phyloP scores from a whole-genome alignment of 2,797 vertebrate genomes.

The Petrocephalus schoutedeni region DNA sequence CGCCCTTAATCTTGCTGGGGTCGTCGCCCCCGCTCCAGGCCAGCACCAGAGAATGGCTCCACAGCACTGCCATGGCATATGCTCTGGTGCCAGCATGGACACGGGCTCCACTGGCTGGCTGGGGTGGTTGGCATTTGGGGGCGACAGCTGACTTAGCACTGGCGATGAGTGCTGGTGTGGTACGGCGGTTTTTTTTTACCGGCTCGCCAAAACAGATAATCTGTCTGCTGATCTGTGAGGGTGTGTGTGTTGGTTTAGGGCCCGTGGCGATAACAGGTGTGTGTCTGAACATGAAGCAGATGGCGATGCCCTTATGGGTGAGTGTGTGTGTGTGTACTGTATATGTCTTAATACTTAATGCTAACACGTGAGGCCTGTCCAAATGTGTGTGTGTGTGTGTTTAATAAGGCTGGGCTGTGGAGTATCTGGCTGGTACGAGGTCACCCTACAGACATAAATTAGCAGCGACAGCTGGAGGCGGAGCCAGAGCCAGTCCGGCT shows the following conservation, averaged over 20 bases:
- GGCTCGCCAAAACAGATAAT: not conserved
- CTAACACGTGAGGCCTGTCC: not conserved
- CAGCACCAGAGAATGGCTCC: not conserved
- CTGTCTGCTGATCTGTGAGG: not conserved
- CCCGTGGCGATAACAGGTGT: not conserved
- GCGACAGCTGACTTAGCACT: not conserved
- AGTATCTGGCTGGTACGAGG: constrained; percentile 46
- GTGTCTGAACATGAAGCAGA: not conserved
- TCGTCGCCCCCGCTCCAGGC: not conserved
- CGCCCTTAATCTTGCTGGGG: not conserved
- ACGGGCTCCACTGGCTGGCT: not conserved
- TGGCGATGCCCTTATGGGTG: constrained; percentile 11
- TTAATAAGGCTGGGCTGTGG: not conserved
- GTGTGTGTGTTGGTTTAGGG: not conserved
- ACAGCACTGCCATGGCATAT: not conserved
- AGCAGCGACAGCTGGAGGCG: constrained; percentile 56
- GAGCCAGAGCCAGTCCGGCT: constrained; percentile 47
- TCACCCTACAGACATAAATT: constrained; percentile 58
- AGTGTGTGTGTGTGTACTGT: not conserved
- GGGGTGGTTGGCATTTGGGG: not conserved
- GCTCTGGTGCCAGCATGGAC: not conserved
- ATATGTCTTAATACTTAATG: not conserved
- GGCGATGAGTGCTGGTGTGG: not conserved
- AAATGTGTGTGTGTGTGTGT: constrained; percentile 21
- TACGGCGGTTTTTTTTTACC: not conserved